A percentile compares a stretch with the other conserved stretches of the same genome.
phyloP scores from a whole-genome alignment of 2,113 vertebrate species.

The Tupaia tana region DNA sequence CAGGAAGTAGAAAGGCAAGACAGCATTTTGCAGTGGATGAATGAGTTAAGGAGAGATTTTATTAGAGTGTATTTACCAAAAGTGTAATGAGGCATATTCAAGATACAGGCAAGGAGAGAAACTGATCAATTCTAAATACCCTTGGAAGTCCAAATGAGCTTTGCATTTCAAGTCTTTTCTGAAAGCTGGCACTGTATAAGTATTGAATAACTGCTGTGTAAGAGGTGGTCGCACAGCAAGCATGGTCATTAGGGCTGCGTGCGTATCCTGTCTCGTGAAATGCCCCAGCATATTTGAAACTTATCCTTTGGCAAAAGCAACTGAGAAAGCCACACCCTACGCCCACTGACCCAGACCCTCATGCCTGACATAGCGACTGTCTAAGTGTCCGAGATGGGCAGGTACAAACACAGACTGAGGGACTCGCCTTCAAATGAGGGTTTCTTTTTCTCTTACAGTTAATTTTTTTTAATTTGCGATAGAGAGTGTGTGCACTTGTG shows the following conservation, averaged over 20 bases:
- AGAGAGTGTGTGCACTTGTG: too few species aligned
- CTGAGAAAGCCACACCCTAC: neutral
- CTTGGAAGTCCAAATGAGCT: neutral
- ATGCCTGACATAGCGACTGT: neutral
- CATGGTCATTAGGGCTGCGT: rapidly evolving
- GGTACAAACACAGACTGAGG: too few species aligned
- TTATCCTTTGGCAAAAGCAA: rapidly evolving
- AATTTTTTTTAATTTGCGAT: too few species aligned
- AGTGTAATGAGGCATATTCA: neutral
- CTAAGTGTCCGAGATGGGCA: neutral
- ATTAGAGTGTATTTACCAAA: neutral
- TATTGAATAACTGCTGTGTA: rapidly evolving
- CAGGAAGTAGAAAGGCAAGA: neutral
- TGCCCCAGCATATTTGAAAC: rapidly evolving
- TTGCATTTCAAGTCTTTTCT: neutral
- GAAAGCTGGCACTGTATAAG: neutral
- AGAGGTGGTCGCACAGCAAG: neutral
- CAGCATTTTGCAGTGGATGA: neutral
- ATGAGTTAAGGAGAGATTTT: neutral
- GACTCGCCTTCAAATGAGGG: too few species aligned
- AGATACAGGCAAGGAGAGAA: neutral
- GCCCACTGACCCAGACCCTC: neutral
- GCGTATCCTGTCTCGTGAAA: rapidly evolving
- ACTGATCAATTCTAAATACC: neutral
- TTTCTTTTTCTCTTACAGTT: too few species aligned